These are phyloP conservation scores for Cantharis rustica DNA, from an alignment of 2,888 invertebrate genomes.

Conservation along the genomic window DNA sequence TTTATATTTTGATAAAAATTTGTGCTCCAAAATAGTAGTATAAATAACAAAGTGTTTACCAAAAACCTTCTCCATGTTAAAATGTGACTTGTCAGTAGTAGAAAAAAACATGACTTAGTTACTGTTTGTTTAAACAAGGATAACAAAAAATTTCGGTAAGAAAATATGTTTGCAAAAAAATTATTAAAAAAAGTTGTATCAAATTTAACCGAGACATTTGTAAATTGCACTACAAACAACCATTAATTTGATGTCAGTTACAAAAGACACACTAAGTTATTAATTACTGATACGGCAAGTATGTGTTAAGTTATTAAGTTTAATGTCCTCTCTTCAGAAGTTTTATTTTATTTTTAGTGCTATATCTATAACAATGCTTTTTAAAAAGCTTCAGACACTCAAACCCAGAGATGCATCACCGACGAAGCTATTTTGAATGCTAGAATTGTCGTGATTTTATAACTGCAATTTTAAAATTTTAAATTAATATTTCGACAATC, in stretches of 20 bases:
- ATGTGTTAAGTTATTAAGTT: conserved; percentile 17
- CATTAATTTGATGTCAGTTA: conserved; percentile 24
- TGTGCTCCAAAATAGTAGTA: neutral
- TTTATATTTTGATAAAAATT: neutral
- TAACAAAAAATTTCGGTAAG: conserved; percentile 25
- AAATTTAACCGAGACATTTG: conserved; percentile 13
- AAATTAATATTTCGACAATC: neutral
- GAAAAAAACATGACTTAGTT: conserved; percentile 27
- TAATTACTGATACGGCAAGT: conserved; percentile 18
- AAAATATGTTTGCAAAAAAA: neutral
- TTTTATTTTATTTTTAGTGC: neutral
- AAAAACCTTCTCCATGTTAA: neutral
- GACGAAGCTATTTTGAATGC: conserved; percentile 5
- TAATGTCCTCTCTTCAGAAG: conserved; percentile 5
- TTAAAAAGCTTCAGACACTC: neutral
- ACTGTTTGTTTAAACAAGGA: conserved; percentile 20
- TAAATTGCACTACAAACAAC: conserved; percentile 16
- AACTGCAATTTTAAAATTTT: neutral
- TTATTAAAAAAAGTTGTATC: conserved; percentile 3
- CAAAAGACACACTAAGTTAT: conserved; percentile 15
- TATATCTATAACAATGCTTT: neutral
- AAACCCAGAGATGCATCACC: neutral
- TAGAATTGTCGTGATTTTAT: neutral
- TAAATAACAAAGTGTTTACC: neutral
- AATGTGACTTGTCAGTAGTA: neutral